Conservation (phyloP, 53 echinoderm and acorn worm species). For the Mesocentrotus franciscanus region DNA sequence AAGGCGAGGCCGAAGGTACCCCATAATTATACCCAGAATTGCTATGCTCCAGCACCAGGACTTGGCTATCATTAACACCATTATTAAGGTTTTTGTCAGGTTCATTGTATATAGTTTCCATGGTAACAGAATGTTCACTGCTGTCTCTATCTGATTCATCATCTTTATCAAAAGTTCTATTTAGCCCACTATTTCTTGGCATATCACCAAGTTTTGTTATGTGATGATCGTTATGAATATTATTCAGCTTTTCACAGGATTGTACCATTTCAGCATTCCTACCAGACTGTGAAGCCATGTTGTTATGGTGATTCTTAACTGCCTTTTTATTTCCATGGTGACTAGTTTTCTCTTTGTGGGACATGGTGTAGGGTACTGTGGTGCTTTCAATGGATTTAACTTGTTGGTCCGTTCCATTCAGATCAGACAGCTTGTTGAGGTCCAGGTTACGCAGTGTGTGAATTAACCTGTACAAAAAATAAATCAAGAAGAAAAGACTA, state of each 20-base stretch:
- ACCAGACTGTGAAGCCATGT: neutral
- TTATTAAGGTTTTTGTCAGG: neutral
- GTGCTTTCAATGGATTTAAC: constrained; percentile 9
- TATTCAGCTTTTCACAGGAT: neutral
- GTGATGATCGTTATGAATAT: neutral
- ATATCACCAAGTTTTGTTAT: constrained; percentile 36
- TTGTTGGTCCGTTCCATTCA: constrained; percentile 21
- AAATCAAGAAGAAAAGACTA: neutral
- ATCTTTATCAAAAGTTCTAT: constrained; percentile 67
- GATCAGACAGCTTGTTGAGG: constrained; percentile 59
- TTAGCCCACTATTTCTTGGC: constrained; percentile 33
- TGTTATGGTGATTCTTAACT: constrained; percentile 55
- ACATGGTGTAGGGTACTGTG: constrained; percentile 3
- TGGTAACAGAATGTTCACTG: neutral
- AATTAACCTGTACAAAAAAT: constrained; percentile 34
- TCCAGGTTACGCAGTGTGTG: constrained; percentile 57
- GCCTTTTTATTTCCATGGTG: constrained; percentile 27
- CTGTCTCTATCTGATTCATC: constrained; percentile 11
- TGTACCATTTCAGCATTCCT: neutral
- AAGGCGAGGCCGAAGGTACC: constrained; percentile 67
- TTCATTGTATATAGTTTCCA: neutral
- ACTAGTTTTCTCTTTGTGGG: neutral
- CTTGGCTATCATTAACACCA: constrained; percentile 50
- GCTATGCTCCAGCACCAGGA: constrained; percentile 73
- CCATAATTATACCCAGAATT: constrained; percentile 86